These are phyloP conservation scores for Scaeva pyrastri DNA, from an alignment of 2,888 invertebrate species.

Conservation along the genomic window DNA sequence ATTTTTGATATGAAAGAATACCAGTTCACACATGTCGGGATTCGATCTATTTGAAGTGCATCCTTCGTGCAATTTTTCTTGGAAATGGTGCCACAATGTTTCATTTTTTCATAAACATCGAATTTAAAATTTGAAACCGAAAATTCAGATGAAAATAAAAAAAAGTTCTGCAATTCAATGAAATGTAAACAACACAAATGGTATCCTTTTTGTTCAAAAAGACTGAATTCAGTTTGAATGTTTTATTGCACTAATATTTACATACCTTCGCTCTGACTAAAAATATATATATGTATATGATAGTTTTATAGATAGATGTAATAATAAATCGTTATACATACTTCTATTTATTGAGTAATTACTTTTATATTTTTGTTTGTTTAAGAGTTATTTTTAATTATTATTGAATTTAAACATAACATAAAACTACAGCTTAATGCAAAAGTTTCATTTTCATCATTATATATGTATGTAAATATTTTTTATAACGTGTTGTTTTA, in stretches of 20 bases:
- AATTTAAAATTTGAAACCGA: too few relatives aligned
- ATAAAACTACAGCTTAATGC: constrained; percentile 9
- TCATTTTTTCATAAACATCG: too few relatives aligned
- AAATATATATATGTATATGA: constrained; percentile 50
- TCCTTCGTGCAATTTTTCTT: too few relatives aligned
- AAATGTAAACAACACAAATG: background rate
- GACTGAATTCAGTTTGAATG: constrained; percentile 49
- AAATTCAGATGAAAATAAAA: too few relatives aligned
- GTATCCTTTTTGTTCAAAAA: constrained; percentile 43
- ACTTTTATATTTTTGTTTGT: constrained; percentile 3
- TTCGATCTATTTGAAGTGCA: too few relatives aligned
- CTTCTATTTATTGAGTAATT: background rate
- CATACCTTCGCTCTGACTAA: constrained; percentile 64
- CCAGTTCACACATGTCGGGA: too few relatives aligned
- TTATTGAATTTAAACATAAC: constrained; percentile 13
- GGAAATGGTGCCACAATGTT: too few relatives aligned
- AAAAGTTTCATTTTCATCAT: background rate
- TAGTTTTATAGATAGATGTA: constrained; percentile 50
- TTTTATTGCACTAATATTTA: constrained; percentile 75
- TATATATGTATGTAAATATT: background rate
- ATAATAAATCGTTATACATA: constrained; percentile 56
- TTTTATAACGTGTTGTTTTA: background rate
- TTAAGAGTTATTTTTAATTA: background rate
- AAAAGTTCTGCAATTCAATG: too few relatives aligned
- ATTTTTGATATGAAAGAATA: too few relatives aligned